Percentiles rank a stretch among this genome's conserved stretches.
Evolutionary conservation across 1,140 invertebrate genomes (phyloP).

Genomic region (Drosophila kikkawai): DNA sequence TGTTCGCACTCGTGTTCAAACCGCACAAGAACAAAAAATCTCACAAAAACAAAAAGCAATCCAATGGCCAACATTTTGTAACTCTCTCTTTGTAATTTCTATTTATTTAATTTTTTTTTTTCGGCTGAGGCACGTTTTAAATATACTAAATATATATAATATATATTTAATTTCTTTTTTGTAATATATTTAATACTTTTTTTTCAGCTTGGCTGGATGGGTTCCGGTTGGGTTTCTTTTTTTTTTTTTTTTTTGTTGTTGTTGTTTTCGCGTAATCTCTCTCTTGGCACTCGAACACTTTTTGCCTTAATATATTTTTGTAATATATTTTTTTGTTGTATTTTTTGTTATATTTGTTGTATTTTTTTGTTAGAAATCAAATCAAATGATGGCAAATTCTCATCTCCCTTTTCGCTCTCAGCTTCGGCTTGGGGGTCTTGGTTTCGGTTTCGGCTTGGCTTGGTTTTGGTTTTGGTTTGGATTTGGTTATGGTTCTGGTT

Average conservation of each 20-base stretch:
- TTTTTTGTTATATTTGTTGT: background rate
- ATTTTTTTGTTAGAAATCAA: constrained; percentile 15
- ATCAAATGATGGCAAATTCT: constrained; percentile 11
- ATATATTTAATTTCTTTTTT: background rate
- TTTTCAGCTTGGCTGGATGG: constrained; percentile 34
- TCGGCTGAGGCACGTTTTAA: constrained; percentile 11
- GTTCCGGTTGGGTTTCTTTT: constrained; percentile 21
- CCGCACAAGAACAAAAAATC: constrained; percentile 40
- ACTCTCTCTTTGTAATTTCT: constrained; percentile 1
- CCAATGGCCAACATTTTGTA: constrained; percentile 1
- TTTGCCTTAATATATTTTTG: constrained; percentile 10
- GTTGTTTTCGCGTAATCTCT: constrained; percentile 10
- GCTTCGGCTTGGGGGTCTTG: constrained; percentile 8
- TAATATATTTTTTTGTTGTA: constrained; percentile 12
- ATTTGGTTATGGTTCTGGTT: constrained; percentile 27
- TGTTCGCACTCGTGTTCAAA: constrained; percentile 47
- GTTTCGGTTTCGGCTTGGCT: constrained; percentile 11
- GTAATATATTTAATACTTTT: constrained; percentile 25
- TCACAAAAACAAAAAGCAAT: constrained; percentile 39
- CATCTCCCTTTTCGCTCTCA: constrained; percentile 5
- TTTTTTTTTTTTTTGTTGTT: background rate
- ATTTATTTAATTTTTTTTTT: background rate
- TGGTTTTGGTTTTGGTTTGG: constrained; percentile 5
- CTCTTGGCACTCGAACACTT: constrained; percentile 38
- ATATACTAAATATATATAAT: constrained; percentile 8